Base-by-base conservation (phyloP, 2,113 vertebrate species). In the Oceanodroma tethys region DNA sequence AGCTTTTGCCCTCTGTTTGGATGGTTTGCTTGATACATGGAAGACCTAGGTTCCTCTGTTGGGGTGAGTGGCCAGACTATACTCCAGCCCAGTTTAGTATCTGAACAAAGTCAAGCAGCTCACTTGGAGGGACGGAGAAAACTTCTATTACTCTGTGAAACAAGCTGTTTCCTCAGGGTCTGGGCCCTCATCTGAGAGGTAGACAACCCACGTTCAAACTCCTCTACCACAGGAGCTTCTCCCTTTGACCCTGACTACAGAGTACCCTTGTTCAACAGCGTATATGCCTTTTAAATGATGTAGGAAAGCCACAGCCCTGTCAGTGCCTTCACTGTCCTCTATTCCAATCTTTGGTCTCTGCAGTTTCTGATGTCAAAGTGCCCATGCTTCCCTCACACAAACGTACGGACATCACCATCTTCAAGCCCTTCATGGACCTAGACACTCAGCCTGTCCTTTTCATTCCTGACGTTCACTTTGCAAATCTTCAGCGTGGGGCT, bases 401-500 rank as follows among this genome's bases (percentile, higher is more conserved):
- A 86, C 98, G 99, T 59, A 99, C 98, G 0, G 99, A 99, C 55
- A 97, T 99, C 97, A 99, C 99, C 1, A 86, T 99, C 90, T 99
- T 99, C 97, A 99, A 99, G 98, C 99, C 99, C 90, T 98, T 99
- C 96, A 95, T 95, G 6, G 99, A 99, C 76, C 97, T 99, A 0
- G 99, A 99, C 82, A 99, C 99, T 7, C 99, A 99, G 97, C 99
- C 99, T 0, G 99, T 99, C 43, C 99, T 99, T 34, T 99, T 99
- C 97, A 99, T 99, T 50, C 99, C 99, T 0, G 99, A 99, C 4
- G 98, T 99, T 84, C 99, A 99, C 96, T 99, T 99, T 90, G 98
- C 99, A 52, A 98, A 96, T 94, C 98, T 99, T 81, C 99, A 99
- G 96, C 99, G 99, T 62, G 98, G 98, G 29, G 81, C 97, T 79